Evolutionary conservation across 1,140 invertebrate genomes (phyloP).

Genomic region (Hyles vespertilio): DNA sequence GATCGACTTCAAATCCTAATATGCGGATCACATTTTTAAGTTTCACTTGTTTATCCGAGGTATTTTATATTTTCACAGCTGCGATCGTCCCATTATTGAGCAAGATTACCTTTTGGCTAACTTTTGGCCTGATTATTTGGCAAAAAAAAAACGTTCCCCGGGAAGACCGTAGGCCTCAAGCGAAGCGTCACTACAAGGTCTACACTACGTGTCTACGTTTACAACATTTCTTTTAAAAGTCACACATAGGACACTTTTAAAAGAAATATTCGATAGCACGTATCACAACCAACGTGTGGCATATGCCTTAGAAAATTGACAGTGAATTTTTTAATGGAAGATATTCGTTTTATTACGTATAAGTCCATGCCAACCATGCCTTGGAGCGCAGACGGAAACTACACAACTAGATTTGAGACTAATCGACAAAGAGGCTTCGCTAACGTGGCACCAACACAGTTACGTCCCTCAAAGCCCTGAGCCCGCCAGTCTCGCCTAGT

Average conservation of each 20-base stretch:
- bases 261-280: constrained; percentile 62
- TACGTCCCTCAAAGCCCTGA: too few relatives aligned
- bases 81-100: constrained; percentile 37
- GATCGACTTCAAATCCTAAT: too few relatives aligned
- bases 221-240: constrained; percentile 43
- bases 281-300: constrained; percentile 73
- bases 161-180: constrained; percentile 66
- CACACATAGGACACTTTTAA: constrained; percentile 39
- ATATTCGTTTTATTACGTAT: constrained; percentile 44
- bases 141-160: constrained; percentile 54
- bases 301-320: constrained; percentile 66
- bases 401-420: not conserved
- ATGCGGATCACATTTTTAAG: not conserved
- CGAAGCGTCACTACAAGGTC: constrained; percentile 66
- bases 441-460: not conserved
- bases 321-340: constrained; percentile 61
- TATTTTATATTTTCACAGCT: constrained; percentile 1
- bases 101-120: constrained; percentile 59
- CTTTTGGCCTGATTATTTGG: constrained; percentile 54
- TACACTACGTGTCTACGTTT: constrained; percentile 67
- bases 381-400: constrained; percentile 4
- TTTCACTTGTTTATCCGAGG: not conserved
- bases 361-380: constrained; percentile 60
- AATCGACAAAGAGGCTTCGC: not conserved
- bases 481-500: too few relatives aligned